Evolutionary conservation across 30 jellyfish, hydroid and myxozoan species (phyloP).

Genomic region (Nemopilema nomurai): DNA sequence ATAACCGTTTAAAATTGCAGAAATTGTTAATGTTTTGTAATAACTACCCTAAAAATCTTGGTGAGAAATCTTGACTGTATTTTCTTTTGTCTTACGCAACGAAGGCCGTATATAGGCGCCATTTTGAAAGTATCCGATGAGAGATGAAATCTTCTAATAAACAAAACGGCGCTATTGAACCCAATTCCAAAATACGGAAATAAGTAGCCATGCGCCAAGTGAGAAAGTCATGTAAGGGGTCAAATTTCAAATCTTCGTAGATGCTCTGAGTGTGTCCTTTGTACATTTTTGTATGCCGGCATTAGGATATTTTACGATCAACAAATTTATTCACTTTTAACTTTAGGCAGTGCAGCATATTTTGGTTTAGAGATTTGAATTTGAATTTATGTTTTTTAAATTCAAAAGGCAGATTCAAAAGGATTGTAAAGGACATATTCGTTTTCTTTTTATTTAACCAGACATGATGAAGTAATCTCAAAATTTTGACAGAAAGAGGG

Average conservation of each 20-base stretch:
- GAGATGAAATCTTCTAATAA: not conserved
- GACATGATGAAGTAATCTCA: not conserved
- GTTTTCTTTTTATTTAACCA: not conserved
- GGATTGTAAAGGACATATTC: not conserved
- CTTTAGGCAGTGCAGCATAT: not conserved
- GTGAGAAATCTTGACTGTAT: not conserved
- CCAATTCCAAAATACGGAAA: constrained; percentile 16
- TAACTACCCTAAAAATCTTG: not conserved
- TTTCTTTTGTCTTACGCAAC: not conserved
- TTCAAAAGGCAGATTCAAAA: not conserved
- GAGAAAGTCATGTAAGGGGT: not conserved
- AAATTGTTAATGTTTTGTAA: constrained; percentile 1
- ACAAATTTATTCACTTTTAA: not conserved
- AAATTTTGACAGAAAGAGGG: not conserved
- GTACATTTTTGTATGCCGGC: not conserved
- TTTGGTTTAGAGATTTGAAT: not conserved
- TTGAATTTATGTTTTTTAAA: too few relatives aligned
- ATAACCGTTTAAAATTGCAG: not conserved
- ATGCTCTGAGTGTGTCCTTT: not conserved
- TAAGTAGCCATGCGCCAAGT: constrained; percentile 26
- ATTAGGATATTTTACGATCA: not conserved
- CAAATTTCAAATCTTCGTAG: not conserved
- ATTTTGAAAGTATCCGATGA: not conserved
- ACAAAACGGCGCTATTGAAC: not conserved
- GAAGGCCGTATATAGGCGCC: not conserved